A percentile compares a stretch with the other conserved stretches of the same genome.
phyloP scores from a whole-genome alignment of 2,797 vertebrate species.

The Channallabes apus region DNA sequence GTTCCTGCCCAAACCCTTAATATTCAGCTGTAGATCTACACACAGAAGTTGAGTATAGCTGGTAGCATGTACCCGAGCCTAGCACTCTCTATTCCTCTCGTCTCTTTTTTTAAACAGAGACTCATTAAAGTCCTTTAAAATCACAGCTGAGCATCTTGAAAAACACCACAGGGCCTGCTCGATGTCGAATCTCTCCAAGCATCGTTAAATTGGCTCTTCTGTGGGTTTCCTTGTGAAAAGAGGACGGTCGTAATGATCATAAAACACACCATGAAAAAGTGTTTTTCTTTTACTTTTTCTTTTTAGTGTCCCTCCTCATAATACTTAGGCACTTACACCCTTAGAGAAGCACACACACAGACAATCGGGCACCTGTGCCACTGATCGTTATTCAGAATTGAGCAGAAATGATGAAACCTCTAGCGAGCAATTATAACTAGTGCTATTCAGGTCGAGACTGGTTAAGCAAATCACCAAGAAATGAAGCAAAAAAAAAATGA shows the following conservation, averaged over 20 bases:
- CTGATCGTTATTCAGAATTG: not conserved
- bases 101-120: slow-evolving; percentile 10
- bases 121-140: slow-evolving; percentile 29
- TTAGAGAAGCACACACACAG: not conserved
- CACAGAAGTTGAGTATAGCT: not conserved
- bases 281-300: not conserved
- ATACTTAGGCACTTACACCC: not conserved
- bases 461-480: not conserved
- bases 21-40: slow-evolving; percentile 28
- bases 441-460: not conserved
- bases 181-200: not conserved
- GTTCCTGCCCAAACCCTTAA: slow-evolving; percentile 36
- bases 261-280: not conserved
- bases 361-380: not conserved
- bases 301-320: not conserved
- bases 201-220: not conserved
- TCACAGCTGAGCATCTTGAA: slow-evolving; percentile 23
- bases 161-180: not conserved
- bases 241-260: not conserved
- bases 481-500: not conserved
- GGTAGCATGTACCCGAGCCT: not conserved
- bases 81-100: not conserved
- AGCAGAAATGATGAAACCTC: not conserved
- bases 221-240: not conserved
- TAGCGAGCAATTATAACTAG: slow-evolving; percentile 5